Base-by-base conservation (phyloP, 2,797 vertebrate genomes). In the Characodon lateralis region DNA sequence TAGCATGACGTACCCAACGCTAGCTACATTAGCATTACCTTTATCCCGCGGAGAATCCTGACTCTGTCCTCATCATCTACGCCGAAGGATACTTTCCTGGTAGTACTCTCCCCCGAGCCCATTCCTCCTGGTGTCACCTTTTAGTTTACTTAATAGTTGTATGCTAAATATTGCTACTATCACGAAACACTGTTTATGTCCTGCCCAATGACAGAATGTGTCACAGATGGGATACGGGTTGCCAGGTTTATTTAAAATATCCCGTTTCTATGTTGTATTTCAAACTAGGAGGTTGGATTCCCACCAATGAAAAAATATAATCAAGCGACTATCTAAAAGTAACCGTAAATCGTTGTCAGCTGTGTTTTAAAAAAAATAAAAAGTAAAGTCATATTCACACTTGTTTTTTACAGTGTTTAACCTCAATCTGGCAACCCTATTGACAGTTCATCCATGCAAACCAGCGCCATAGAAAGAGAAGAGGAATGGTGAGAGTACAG, bases 51-150 rank as follows among this genome's bases (percentile, higher is more conserved):
- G 76, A 98, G 94, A 85, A 99, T 96, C 85, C 96, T 92, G 71
- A 98, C 96, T 89, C 94, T 94, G 81, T 98, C 96, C 83, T 97
- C 96, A 73, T 98, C 97, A 53, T 98, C 97, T 76, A 97, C 79
- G 39, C 95, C 97, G 89, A 97, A 98, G 59, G 97, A 97, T 82
- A 98, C 96, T 88, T 94, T 96, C 82, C 97, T 96, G 3, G 87
- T 90, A 80, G 95, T 96, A 88, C 97, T 98, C 77, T 95, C 95
- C 79, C 90, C 94, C 0, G 94, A 91, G 28, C 97, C 97, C 97
- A 98, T 98, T 35, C 0, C 51, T 82, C 12, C 20, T 22, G 31
- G 2, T 28, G 14, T 61, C 6, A 63, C 20, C 12, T n/a, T 35
- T 10, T 61, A 70, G 58, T 6, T 76, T 73, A 16, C 80, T 16